Base-by-base conservation (phyloP, 2,797 vertebrate species). In the Scolopax bukidnonensis region DNA sequence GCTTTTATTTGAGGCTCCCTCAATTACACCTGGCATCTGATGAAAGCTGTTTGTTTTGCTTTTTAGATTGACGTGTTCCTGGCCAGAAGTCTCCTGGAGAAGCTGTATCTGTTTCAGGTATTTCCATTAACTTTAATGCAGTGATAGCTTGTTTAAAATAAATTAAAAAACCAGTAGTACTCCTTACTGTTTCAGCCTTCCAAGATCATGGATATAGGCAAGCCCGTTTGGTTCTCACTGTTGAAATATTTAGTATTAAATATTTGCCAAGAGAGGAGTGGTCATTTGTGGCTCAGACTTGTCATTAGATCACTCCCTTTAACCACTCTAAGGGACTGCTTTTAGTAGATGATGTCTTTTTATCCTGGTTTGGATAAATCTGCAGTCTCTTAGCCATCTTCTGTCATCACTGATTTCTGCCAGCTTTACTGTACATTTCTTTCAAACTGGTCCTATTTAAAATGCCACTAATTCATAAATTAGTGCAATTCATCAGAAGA, bases 41-140 rank as follows among this genome's bases (percentile, higher is more conserved):
- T 90, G 36, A 10, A 75, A 68, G 90, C 67, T 91, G 69, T 51
- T 83, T 83, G 51, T 54, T 65, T 87, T 94, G 81, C 48, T 84
- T 91, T 89, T 86, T 91, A 99, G 99, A 98, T 99, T 79, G 99
- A 99, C 0, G 99, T 99, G 53, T 99, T 99, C 96, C 98, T 99
- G 87, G 99, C 99, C 96, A 99, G 99, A 98, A 99, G 99, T 96
- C 98, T 99, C 7, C 98, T 99, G 69, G 99, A 99, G 85, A 99
- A 99, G 96, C 98, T 99, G 11, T 99, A 99, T 97, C 98, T 99
- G 68, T 99, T 99, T 92, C 99, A 99, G 99, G 99, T 99, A 98
- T 97, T 95, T 32, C 30, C 21, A 30, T 60, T 77, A 38, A 41
- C 28, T 90, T 64, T 25, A n/a, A 24, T 59, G 15, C 65, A 88